Base-by-base conservation (phyloP, 2,888 invertebrate genomes). In the Xanthostigma xanthostigma region DNA sequence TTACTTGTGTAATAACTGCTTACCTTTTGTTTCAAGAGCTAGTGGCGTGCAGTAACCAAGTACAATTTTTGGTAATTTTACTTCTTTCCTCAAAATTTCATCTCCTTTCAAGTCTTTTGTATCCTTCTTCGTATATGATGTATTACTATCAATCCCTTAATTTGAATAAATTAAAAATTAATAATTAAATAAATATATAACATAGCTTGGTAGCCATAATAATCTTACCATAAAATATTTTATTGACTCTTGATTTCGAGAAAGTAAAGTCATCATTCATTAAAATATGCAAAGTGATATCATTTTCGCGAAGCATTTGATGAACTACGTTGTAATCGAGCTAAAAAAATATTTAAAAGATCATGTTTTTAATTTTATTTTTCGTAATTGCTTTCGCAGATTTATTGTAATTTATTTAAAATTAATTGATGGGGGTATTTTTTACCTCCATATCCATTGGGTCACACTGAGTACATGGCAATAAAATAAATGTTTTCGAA, bases 11-110 rank as follows among this genome's bases (percentile, higher is more conserved):
- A 35, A 1, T 41, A 12, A 45, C 11, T 27, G 27, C 6, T 65
- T 71, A 76, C 88, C 92, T 58, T 90, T 88, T 3, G 88, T 88
- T 64, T 91, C 89, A 56, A 91, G 64, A 0, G 91, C 86, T 14
- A 92, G 69, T 0, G 88, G 83, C 1, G 81, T 78, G 61, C 92
- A 92, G 42, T 84, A 74, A 13, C 88, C 88, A 33, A 90, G 68
- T 50, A 76, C 77, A 50, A 76, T 77, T 62, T 88, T 89, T 1
- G 89, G 83, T 52, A 86, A 67, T 50, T 77, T 80, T 17, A 87
- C 79, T 64, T 87, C 84, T 51, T 79, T 76, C 52, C 83, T 70
- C 8, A 90, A 69, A 41, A 78, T 81, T 0, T 69, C 64, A 64
- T 91, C 88, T 0, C 91, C 91, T 33, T 69, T 73, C 17, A 87